Conservation (phyloP, 2,797 vertebrate species). For the Myotis myotis region DNA sequence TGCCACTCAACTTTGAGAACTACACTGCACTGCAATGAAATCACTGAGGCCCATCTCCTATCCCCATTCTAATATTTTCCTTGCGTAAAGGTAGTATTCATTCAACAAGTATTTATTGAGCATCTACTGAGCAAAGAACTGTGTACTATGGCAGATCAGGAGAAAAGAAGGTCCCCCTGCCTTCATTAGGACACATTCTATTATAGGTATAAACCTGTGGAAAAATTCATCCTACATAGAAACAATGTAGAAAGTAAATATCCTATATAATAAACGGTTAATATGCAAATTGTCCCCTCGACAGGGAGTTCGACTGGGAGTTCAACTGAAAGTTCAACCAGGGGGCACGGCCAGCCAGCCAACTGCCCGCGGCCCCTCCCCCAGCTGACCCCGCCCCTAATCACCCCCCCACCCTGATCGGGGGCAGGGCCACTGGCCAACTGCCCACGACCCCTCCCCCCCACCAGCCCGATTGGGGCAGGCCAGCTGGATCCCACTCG, state of each 20-base stretch:
- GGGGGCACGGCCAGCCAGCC: no score
- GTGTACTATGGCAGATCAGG: neutral
- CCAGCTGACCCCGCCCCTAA: no score
- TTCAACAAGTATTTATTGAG: neutral
- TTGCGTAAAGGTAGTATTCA: neutral
- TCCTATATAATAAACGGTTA: neutral
- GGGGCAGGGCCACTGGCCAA: no score
- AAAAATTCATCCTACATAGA: constrained; percentile 16
- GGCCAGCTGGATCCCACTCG: no score
- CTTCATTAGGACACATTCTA: neutral
- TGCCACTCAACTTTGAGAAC: neutral
- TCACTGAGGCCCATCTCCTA: neutral
- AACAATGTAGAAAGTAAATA: constrained; percentile 2
- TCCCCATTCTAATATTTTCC: neutral
- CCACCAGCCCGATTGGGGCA: rapidly evolving
- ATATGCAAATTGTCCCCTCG: no score
- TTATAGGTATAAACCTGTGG: neutral
- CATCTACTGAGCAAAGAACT: neutral
- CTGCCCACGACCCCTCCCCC: no score
- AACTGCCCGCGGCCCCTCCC: no score
- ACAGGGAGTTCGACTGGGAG: no score
- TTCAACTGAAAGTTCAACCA: no score
- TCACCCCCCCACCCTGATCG: no score
- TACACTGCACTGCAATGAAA: neutral
- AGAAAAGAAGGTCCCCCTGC: neutral